Evolutionary conservation across 2,113 vertebrate species (phyloP).

Genomic region (Sylvilagus bachmani): DNA sequence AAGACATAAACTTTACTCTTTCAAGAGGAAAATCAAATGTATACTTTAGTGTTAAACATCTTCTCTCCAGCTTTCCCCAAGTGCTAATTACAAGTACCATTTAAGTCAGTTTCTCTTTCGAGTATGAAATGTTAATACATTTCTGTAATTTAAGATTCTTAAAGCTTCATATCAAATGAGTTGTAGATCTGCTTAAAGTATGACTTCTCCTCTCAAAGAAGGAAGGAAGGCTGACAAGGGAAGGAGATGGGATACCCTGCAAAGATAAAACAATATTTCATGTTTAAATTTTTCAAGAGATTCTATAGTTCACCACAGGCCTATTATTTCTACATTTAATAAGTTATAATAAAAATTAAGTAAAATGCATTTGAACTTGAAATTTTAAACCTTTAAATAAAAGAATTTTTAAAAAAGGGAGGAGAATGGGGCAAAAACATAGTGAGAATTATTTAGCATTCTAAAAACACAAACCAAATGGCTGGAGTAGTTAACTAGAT

Average conservation of each 20-base stretch:
- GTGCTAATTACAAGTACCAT: slow-evolving; percentile 88
- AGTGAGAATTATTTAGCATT: slow-evolving; percentile 39
- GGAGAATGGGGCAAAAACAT: not conserved
- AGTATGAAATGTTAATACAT: slow-evolving; percentile 76
- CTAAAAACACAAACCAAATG: slow-evolving; percentile 50
- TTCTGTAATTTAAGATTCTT: slow-evolving; percentile 21
- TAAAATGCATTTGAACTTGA: slow-evolving; percentile 15
- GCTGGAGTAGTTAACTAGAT: not conserved
- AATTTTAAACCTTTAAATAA: slow-evolving; percentile 6
- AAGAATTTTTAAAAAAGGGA: slow-evolving; percentile 5
- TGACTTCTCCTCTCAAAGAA: slow-evolving; percentile 96
- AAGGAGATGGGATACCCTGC: slow-evolving; percentile 94
- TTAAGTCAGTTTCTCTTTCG: slow-evolving; percentile 80
- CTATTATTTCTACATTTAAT: slow-evolving; percentile 36
- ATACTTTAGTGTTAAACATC: slow-evolving; percentile 87
- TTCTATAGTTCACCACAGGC: not conserved
- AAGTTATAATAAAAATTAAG: slow-evolving; percentile 48
- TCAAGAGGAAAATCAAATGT: slow-evolving; percentile 66
- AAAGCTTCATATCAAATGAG: slow-evolving; percentile 93
- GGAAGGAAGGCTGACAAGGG: slow-evolving; percentile 94
- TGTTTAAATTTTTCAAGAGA: not conserved
- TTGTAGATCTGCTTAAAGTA: slow-evolving; percentile 96
- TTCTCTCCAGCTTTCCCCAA: slow-evolving; percentile 82
- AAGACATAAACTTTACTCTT: slow-evolving; percentile 56
- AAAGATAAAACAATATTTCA: slow-evolving; percentile 58